Conservation (phyloP, 2,797 vertebrate genomes). For the Graptemys geographica region DNA sequence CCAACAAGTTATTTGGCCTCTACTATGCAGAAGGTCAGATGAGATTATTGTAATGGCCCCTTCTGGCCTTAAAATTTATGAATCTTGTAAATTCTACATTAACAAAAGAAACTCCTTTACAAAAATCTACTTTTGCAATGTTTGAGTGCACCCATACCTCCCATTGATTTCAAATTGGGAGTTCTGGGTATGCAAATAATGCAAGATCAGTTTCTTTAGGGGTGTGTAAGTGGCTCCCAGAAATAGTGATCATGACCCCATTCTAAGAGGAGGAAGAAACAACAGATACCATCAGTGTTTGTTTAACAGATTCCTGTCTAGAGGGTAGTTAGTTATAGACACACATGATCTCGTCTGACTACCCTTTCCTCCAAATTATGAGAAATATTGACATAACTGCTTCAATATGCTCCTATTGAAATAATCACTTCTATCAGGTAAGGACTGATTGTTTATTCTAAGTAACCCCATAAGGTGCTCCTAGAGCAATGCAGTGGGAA, state of each 20-base stretch:
- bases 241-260: neutral
- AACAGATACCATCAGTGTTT: neutral
- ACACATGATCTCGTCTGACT: neutral
- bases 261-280: neutral
- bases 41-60: neutral
- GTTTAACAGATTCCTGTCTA: neutral
- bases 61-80: neutral
- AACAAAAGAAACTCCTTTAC: neutral
- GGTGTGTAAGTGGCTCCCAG: neutral
- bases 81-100: neutral
- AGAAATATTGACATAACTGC: neutral
- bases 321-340: neutral
- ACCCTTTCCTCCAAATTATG: neutral
- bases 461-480: neutral
- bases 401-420: neutral
- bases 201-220: neutral
- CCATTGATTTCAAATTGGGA: neutral
- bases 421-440: neutral
- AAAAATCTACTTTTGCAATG: neutral
- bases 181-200: neutral
- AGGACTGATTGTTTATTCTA: neutral
- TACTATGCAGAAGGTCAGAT: neutral
- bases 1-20: neutral
- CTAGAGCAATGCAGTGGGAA: neutral
- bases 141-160: neutral